Base-by-base conservation (phyloP, 2,888 invertebrate species). In the Acrocyrtus sp. region DNA sequence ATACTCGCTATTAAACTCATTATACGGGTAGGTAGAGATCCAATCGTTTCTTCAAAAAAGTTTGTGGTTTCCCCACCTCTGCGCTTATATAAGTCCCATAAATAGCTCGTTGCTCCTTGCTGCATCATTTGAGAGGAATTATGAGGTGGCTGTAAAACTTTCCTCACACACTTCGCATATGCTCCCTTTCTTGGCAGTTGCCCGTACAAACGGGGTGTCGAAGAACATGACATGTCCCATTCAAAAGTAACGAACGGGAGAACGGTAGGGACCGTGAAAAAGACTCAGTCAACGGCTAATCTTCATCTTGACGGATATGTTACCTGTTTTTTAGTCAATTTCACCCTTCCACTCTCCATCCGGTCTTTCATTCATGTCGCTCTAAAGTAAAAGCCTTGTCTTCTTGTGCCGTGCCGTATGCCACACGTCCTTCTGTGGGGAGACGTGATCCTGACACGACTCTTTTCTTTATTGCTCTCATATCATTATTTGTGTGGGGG, bases 361-460 rank as follows among this genome's bases (percentile, higher is more conserved):
- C 15, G 15, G 12, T 3, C 50, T 50, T 12, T n/a, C n/a, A n/a
- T n/a, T n/a, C n/a, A n/a, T n/a, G n/a, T n/a, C n/a, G n/a, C 43
- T 41, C 50, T 70, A 50, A 70, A 70, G 70, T 62, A 70, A 70
- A 70, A 63, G 70, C 39, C 45, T 54, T 21, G 41, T 29, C n/a
- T n/a, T n/a, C n/a, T n/a, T n/a, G n/a, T n/a, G n/a, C n/a, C n/a
- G n/a, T n/a, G 27, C 45, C 68, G 22, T 61, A 65, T 54, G 65
- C 65, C 61, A 54, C 70, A 70, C 70, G 70, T 61, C 45, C 53
- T 15, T 24, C 62, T 61, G 61, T 54, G 61, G 70, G 41, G 50
- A 50, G 63, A 61, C 48, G 61, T 61, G 61, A 61, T 50, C 50
- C 56, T 17, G 21, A 22, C 51, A 51, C 17, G 27, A 45, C 27